Percentiles rank a stretch among this genome's conserved stretches.
phyloP scores from a whole-genome alignment of 2,888 invertebrate species.

The Seira musarum region DNA sequence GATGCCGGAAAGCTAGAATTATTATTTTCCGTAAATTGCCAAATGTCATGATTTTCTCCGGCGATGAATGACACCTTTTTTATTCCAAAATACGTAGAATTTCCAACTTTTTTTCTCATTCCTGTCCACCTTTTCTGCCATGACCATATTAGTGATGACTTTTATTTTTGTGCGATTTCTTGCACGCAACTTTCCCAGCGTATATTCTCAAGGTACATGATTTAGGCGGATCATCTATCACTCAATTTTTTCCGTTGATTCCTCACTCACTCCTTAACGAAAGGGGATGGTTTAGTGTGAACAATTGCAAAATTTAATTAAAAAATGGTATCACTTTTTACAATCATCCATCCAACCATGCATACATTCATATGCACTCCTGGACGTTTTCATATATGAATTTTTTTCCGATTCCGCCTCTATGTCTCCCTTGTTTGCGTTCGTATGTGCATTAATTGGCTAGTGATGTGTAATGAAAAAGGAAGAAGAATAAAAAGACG shows the following conservation, averaged over 20 bases:
- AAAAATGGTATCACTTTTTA: constrained; percentile 47
- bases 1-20: too few species aligned
- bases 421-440: too few species aligned
- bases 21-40: background rate
- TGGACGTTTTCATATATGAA: background rate
- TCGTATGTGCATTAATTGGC: too few species aligned
- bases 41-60: background rate
- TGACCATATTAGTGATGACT: too few species aligned
- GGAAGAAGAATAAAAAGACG: constrained; percentile 8
- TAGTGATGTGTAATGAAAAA: background rate
- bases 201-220: constrained; percentile 52
- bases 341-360: constrained; percentile 29
- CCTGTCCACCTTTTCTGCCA: constrained; percentile 18
- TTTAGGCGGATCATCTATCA: constrained; percentile 60
- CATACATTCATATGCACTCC: too few species aligned
- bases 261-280: background rate
- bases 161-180: too few species aligned
- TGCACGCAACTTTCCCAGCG: constrained; percentile 48
- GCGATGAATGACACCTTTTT: background rate
- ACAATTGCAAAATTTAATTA: constrained; percentile 50
- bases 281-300: constrained; percentile 28
- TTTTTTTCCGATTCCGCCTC: background rate
- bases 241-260: constrained; percentile 25
- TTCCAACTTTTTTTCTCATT: background rate
- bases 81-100: too few species aligned